Evolutionary conservation across 1,140 invertebrate genomes (phyloP).

Genomic region (Pogonomyrmex barbatus): DNA sequence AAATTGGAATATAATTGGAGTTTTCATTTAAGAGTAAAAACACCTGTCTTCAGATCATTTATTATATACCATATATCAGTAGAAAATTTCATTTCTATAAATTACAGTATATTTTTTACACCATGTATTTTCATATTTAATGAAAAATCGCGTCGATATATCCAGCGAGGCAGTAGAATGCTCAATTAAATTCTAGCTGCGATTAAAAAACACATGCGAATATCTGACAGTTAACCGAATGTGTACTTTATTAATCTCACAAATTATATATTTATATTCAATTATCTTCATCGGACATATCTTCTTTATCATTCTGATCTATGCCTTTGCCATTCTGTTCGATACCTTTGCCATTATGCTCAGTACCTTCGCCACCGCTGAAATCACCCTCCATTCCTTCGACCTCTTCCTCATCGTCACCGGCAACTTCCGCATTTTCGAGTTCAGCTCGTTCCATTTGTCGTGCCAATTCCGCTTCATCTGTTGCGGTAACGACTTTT

Average conservation of each 20-base stretch:
- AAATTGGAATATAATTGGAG: neutral
- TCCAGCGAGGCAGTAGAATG: conserved; percentile 62
- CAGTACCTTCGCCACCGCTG: conserved; percentile 84
- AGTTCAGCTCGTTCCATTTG: conserved; percentile 97
- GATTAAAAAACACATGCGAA: conserved; percentile 39
- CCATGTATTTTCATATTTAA: conserved; percentile 61
- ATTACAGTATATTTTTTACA: conserved; percentile 63
- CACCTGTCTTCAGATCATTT: conserved; percentile 37
- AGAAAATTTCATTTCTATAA: conserved; percentile 69
- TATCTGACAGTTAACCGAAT: conserved; percentile 45
- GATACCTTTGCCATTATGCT: conserved; percentile 80
- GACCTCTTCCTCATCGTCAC: conserved; percentile 94
- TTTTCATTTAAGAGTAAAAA: neutral
- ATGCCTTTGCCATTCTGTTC: conserved; percentile 76
- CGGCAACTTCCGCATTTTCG: conserved; percentile 97
- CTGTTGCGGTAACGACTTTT: conserved; percentile 98
- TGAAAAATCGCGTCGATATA: conserved; percentile 70
- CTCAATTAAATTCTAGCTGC: conserved; percentile 32
- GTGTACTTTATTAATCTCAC: conserved; percentile 52
- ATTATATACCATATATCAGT: conserved; percentile 67
- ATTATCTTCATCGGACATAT: conserved; percentile 79
- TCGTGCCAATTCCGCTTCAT: conserved; percentile 97
- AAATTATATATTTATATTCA: conserved; percentile 64
- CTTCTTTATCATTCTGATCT: conserved; percentile 65
- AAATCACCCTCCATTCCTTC: conserved; percentile 87